phyloP scores from a whole-genome alignment of 2,113 vertebrate genomes.

The Melierax canorus region DNA sequence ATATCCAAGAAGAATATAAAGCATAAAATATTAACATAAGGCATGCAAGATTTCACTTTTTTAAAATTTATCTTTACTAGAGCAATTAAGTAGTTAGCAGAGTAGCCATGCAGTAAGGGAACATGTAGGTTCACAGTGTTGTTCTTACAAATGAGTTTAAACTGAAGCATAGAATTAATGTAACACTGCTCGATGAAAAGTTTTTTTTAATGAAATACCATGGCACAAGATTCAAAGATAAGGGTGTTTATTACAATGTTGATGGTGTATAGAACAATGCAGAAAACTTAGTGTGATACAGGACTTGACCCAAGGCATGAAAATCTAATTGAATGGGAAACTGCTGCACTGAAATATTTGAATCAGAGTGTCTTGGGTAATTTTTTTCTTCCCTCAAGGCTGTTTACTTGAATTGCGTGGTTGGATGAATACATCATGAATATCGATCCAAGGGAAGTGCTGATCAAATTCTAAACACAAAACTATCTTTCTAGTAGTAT shows the following conservation, averaged over 20 bases:
- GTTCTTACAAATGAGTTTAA: not conserved
- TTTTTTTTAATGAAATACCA: not conserved
- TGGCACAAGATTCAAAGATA: not conserved
- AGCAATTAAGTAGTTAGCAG: not conserved
- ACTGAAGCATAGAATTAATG: not conserved
- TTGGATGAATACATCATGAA: not conserved
- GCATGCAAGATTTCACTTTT: not conserved
- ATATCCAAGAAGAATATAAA: not conserved
- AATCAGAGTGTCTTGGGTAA: not conserved
- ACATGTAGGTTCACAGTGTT: not conserved
- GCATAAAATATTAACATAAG: not conserved
- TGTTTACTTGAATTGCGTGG: not conserved
- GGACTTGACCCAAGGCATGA: not conserved
- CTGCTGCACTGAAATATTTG: not conserved
- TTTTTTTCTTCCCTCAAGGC: not conserved
- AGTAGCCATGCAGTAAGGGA: not conserved
- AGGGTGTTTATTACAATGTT: not conserved
- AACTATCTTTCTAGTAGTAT: not conserved
- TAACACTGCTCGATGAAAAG: not conserved
- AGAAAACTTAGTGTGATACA: not conserved
- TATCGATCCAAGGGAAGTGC: not conserved
- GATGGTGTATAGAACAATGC: not conserved
- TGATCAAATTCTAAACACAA: not conserved
- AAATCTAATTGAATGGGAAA: not conserved
- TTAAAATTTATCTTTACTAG: not conserved